phyloP scores from a whole-genome alignment of 1,140 invertebrate genomes.

The Neuroterus valhalla region DNA sequence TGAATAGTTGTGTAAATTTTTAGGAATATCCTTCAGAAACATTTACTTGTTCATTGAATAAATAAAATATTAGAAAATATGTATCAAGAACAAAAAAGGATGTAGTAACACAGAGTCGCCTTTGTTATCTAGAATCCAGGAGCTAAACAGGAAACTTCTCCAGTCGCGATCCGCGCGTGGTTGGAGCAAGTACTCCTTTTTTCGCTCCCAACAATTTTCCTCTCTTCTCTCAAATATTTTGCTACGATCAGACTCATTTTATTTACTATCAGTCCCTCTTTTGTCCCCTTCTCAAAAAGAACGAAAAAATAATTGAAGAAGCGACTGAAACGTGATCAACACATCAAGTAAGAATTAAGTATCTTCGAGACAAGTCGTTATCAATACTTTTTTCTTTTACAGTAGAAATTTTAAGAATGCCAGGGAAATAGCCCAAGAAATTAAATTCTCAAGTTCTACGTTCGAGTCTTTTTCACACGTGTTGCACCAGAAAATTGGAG shows the following conservation, averaged over 20 bases:
- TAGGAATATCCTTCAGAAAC: not conserved
- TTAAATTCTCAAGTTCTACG: constrained; percentile 18
- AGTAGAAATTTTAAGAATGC: constrained; percentile 11
- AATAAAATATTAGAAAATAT: not conserved
- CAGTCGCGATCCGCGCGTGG: constrained; percentile 24
- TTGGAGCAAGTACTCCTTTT: constrained; percentile 10
- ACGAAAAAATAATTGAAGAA: too few relatives aligned
- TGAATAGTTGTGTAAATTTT: not conserved
- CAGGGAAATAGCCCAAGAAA: not conserved
- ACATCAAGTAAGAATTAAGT: too few relatives aligned
- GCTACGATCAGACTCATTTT: not conserved
- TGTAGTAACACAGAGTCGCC: not conserved
- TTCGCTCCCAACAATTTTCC: not conserved
- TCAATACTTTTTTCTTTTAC: not conserved
- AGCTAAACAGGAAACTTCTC: constrained; percentile 4
- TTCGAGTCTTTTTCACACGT: not conserved
- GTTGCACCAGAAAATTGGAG: not conserved
- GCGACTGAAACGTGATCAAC: too few relatives aligned
- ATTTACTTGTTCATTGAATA: not conserved
- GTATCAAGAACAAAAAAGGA: too few relatives aligned
- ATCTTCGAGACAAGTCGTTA: too few relatives aligned
- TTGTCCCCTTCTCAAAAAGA: too few relatives aligned
- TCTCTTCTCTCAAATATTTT: not conserved
- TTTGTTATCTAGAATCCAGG: not conserved
- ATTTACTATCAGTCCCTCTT: too few relatives aligned